Base-by-base conservation (phyloP, 2,113 vertebrate genomes). In the Herpetotheres cachinnans region DNA sequence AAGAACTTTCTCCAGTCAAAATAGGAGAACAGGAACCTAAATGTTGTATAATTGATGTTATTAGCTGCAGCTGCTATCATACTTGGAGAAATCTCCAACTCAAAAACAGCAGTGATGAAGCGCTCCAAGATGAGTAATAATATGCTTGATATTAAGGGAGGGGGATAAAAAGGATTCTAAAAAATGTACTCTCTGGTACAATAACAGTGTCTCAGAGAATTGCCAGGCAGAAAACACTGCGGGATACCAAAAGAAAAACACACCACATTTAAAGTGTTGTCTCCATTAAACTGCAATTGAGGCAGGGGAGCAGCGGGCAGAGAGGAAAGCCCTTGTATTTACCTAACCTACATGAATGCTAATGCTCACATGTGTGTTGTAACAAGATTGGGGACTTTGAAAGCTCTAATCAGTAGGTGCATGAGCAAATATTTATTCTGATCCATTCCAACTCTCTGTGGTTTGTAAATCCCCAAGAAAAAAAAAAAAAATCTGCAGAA, bases 371-470 rank as follows among this genome's bases (percentile, higher is more conserved):
- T 11, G 49, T 89, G 84, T 82, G 83, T 86, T 90, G 83, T 62
- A 91, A 91, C 36, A 85, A 89, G 76, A 93, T 1, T 78, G 91
- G 78, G 77, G 86, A 82, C 50, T 95, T 47, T 69, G 91, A 93
- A 96, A 94, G 79, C 50, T 93, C 83, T 90, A 72, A 91, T 90
- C 91, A 92, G 95, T 94, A 96, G 91, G 91, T 95, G 84, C 89
- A 89, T 24, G 42, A 76, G 59, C 91, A 95, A 96, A 96, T 98
- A 97, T 96, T 97, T 96, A 83, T 90, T 95, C 96, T 97, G 87
- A 97, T 96, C 62, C 63, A 82, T 92, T 96, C 83, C 91, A 95
- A 81, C 87, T 93, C 93, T 97, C 91, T 89, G 72, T 86, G 95
- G 90, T 97, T 97, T 97, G 72, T 93, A 97, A 98, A 97, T 95